These are phyloP conservation scores for Callithrix jacchus DNA, from an alignment of 2,113 vertebrate genomes.

Conservation along the genomic window DNA sequence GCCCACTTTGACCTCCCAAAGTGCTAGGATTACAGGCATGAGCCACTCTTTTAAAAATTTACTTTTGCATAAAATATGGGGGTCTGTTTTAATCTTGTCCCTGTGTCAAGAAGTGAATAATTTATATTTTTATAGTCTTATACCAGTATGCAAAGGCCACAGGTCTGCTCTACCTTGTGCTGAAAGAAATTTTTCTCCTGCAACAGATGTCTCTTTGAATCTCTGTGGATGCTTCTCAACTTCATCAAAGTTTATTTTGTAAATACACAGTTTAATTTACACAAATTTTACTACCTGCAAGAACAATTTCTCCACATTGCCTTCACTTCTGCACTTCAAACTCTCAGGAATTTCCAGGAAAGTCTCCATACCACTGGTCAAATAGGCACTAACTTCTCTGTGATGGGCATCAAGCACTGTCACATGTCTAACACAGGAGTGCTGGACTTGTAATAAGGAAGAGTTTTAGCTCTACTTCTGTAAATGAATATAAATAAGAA, in stretches of 20 bases:
- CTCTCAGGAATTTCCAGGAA: not conserved
- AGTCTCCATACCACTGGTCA: not conserved
- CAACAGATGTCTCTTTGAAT: not conserved
- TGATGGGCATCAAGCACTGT: not conserved
- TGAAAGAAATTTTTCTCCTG: not conserved
- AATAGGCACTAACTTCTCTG: not conserved
- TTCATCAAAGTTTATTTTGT: not conserved
- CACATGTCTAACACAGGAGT: not conserved
- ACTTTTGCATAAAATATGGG: not conserved
- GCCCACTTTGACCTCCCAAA: too few relatives aligned
- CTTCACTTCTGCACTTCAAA: not conserved
- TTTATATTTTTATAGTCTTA: not conserved
- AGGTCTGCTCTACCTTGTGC: not conserved
- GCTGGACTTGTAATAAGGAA: not conserved
- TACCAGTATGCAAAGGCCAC: not conserved
- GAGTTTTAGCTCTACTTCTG: not conserved
- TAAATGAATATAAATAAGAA: not conserved
- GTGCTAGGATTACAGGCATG: too few relatives aligned
- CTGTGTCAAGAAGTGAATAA: not conserved
- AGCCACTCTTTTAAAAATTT: not conserved
- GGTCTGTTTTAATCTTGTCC: not conserved
- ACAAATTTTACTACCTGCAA: not conserved
- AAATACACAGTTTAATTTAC: not conserved
- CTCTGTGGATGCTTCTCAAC: not conserved
- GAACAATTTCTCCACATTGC: not conserved